Conservation (phyloP, 2,888 invertebrate species). For the Choristoneura rosaceana region DNA sequence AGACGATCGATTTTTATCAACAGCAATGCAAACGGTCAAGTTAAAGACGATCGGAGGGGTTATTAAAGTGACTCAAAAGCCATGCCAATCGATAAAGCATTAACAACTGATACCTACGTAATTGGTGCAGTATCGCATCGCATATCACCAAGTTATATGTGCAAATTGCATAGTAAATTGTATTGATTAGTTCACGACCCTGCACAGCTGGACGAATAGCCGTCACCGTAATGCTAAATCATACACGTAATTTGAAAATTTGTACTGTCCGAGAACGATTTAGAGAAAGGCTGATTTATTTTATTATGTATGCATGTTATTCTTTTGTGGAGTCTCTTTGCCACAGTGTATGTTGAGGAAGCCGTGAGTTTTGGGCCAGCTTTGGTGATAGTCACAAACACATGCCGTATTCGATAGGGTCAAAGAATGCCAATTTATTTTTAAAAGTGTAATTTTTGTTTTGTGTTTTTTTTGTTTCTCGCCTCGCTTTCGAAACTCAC, state of each 20-base stretch:
- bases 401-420: conserved; percentile 18
- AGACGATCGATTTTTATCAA: not conserved
- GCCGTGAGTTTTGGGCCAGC: conserved; percentile 53
- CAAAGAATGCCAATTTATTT: conserved; percentile 4
- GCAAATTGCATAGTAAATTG: conserved; percentile 63
- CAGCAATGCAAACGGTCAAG: not conserved
- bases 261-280: conserved; percentile 62
- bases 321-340: conserved; percentile 64
- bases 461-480: conserved; percentile 16
- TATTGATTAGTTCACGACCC: conserved; percentile 64
- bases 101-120: conserved; percentile 52
- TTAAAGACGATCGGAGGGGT: not conserved
- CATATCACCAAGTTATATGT: conserved; percentile 60
- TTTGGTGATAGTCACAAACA: conserved; percentile 48
- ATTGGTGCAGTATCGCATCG: conserved; percentile 58
- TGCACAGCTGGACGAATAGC: conserved; percentile 75
- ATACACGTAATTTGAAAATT: conserved; percentile 59
- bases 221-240: conserved; percentile 64
- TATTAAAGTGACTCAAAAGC: conserved; percentile 44
- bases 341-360: conserved; percentile 48
- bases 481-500: conserved; percentile 51
- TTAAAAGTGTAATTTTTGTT: not conserved
- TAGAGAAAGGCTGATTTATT: conserved; percentile 60
- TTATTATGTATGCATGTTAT: conserved; percentile 67
- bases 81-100: conserved; percentile 44